Conservation (phyloP, 2,888 invertebrate genomes). For the Scrobipalpa costella region DNA sequence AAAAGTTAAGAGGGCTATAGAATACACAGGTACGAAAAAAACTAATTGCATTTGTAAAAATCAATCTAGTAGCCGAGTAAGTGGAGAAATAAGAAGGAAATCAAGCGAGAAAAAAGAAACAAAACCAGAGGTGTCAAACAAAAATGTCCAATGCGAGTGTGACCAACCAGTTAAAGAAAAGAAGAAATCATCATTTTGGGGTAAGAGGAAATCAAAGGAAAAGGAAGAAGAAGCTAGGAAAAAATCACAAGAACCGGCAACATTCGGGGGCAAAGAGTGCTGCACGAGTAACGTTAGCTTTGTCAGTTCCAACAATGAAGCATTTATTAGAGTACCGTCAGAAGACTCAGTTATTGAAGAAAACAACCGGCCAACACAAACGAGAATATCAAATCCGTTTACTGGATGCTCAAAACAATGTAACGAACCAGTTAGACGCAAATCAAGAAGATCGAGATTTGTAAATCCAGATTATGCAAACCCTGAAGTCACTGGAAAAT, state of each 20-base stretch:
- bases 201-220: background rate
- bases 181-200: background rate
- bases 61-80: background rate
- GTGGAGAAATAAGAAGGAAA: background rate
- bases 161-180: background rate
- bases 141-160: background rate
- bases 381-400: background rate
- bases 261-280: background rate
- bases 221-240: background rate
- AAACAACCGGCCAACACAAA: background rate
- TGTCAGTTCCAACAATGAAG: background rate
- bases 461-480: background rate
- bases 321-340: background rate
- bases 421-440: background rate
- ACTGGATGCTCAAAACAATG: background rate
- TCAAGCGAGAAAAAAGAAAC: background rate
- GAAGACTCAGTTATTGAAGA: background rate
- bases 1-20: constrained; percentile 60
- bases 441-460: background rate
- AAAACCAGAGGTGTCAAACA: background rate
- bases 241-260: background rate
- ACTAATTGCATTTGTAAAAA: constrained; percentile 9
- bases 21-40: background rate
- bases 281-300: background rate
- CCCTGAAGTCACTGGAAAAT: background rate